Base-by-base conservation (phyloP, 1,140 invertebrate species). In the Oncopodura yosiiana region DNA sequence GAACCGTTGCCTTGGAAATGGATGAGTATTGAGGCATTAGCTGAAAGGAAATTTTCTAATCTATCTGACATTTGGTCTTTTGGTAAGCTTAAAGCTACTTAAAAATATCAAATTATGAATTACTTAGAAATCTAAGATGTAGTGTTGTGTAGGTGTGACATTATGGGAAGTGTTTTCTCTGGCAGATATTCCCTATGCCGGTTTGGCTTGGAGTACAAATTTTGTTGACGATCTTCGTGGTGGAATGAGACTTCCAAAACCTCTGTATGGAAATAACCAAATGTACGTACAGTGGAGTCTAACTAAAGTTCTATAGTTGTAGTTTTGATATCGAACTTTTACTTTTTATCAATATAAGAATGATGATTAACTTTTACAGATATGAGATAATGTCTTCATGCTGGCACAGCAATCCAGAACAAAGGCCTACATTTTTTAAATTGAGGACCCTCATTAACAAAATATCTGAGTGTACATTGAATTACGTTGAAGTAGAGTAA, bases 131-230 rank as follows among this genome's bases (percentile, higher is more conserved):
- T n/a, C n/a, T n/a, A n/a, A n/a, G n/a, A n/a, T n/a, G n/a, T n/a
- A n/a, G n/a, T n/a, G n/a, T n/a, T n/a, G n/a, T n/a, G n/a, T 81
- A 62, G 73, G 71, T n/a, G 45, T 55, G 2, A 55, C 53, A 3
- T 66, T 96, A 0, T 97, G 92, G 93, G 93, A 97, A 72, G 78
- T 95, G 53, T 96, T 95, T 66, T 86, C 88, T 0, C 74, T 93
- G 16, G 87, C 86, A 0, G 80, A 81, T 65, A 87, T 86, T 1
- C 92, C 92, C 0, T 96, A 94, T 74, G 82, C 85, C 0, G 84
- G 84, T 12, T 51, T 39, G 38, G 50, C 27, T 36, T 56, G 54
- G 54, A 56, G 44, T 49, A 45, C 44, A 0, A 45, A 55, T 23
- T 56, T 50, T 29, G 38, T 56, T 9, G 34, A 36, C 43, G 45